Conservation (phyloP, 2,113 vertebrate genomes). For the Trogon melanurus region DNA sequence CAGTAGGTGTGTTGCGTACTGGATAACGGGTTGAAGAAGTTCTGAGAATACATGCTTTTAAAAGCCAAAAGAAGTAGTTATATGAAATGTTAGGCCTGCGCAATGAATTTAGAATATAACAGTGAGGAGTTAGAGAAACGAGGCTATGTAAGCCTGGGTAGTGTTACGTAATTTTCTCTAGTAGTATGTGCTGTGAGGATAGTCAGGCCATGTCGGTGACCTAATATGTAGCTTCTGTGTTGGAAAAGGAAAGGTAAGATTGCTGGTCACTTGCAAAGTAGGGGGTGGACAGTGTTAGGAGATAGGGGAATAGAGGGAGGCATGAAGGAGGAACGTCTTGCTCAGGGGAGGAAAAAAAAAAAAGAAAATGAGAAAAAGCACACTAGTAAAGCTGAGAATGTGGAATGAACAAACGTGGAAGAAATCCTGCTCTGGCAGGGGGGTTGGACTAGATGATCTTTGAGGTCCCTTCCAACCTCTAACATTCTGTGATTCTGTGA, state of each 20-base stretch:
- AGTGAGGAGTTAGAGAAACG: neutral
- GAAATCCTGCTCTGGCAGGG: no score
- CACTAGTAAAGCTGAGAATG: neutral
- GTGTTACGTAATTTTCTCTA: neutral
- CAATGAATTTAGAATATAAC: neutral
- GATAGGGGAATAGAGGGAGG: neutral
- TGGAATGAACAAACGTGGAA: neutral
- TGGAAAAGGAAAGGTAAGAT: neutral
- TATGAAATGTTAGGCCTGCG: neutral
- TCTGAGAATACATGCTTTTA: neutral
- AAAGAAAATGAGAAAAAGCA: neutral
- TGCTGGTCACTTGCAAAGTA: neutral
- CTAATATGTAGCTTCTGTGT: neutral
- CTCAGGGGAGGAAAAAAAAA: neutral
- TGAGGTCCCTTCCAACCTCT: no score
- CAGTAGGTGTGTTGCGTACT: neutral
- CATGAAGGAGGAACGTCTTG: neutral
- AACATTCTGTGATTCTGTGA: no score
- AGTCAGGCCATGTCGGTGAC: fast-evolving
- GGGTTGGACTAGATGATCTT: no score
- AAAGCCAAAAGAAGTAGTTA: neutral
- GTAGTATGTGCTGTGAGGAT: neutral
- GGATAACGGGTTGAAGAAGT: neutral
- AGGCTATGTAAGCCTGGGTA: neutral
- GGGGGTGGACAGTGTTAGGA: neutral